These are phyloP conservation scores for Sinocyclocheilus grahami DNA, from an alignment of 2,113 vertebrate species.

Conservation along the genomic window DNA sequence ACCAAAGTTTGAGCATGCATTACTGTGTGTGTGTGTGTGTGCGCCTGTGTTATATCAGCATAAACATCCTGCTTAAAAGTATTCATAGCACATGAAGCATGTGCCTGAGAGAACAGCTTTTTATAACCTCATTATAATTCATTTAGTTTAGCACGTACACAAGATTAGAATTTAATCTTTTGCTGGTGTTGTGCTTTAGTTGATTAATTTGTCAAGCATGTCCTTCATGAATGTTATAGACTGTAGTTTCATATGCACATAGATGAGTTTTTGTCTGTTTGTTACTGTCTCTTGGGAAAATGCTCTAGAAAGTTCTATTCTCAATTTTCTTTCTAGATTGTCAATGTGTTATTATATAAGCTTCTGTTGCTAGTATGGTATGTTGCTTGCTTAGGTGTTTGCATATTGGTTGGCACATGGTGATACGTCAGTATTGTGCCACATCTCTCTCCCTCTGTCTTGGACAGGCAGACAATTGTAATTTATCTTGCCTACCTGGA, in stretches of 20 bases:
- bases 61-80: constrained; percentile 17
- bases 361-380: not conserved
- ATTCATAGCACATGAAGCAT: constrained; percentile 11
- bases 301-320: not conserved
- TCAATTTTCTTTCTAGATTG: not conserved
- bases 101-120: constrained; percentile 1
- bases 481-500: constrained; percentile 7
- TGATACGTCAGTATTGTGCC: not conserved
- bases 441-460: not conserved
- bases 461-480: not conserved
- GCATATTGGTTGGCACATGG: not conserved
- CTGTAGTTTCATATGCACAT: not conserved
- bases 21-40: constrained; percentile 16
- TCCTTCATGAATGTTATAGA: not conserved
- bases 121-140: constrained; percentile 12
- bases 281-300: constrained; percentile 5
- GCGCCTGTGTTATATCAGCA: constrained; percentile 20
- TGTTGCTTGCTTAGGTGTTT: not conserved
- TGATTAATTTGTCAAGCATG: constrained; percentile 28
- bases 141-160: not conserved
- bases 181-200: constrained; percentile 13
- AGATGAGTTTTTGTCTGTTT: constrained; percentile 8
- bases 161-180: not conserved
- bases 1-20: not conserved
- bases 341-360: not conserved